Evolutionary conservation across 2,888 invertebrate species (phyloP), one percentile per base, ranked within the genome.

Genomic region (Harpagoxenus sublaevis): DNA sequence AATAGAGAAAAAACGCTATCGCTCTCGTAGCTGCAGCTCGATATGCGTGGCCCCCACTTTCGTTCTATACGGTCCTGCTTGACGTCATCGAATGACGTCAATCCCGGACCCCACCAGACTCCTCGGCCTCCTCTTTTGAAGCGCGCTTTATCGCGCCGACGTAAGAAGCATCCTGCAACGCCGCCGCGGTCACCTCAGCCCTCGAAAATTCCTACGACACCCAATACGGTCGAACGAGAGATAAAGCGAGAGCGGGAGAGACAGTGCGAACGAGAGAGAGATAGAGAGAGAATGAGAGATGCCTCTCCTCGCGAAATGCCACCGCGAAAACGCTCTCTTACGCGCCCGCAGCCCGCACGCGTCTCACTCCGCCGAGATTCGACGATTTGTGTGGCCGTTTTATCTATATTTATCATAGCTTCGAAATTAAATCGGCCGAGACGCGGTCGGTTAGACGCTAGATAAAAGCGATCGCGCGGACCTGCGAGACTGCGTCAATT

Each of bases 11-110:
- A 15, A 2, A 12, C 5, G 2, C 1, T 48, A 0, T 42, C 10
- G 18, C 15, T 39, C 53, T 39, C 53, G 42, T 18, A 23, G 55
- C 45, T 66, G 55, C 45, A 60, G 60, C 35, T 83, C 31, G 45
- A 78, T 15, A 31, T 15, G 35, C 88, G 74, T 85, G 91, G 91
- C 89, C 86, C 88, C 84, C 82, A 57, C 68, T 70, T 23, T 84
- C 79, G 79, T 88, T 89, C 86, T 87, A 86, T 90, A 94, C 94
- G 92, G 89, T 87, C 92, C 93, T 94, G 94, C 89, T 94, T 94
- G 94, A 94, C 94, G 94, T 94, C 94, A 93, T 91, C 68, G 84
- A 89, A 93, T 94, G 94, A 94, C 94, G 94, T 94, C 94, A 94
- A 94, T 93, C 91, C 92, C 90, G 88, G 89, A 87, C 90, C 93